Percentiles rank a stretch among this genome's conserved stretches.
phyloP scores from a whole-genome alignment of 2,113 vertebrate genomes.

The Oxyruncus cristatus region DNA sequence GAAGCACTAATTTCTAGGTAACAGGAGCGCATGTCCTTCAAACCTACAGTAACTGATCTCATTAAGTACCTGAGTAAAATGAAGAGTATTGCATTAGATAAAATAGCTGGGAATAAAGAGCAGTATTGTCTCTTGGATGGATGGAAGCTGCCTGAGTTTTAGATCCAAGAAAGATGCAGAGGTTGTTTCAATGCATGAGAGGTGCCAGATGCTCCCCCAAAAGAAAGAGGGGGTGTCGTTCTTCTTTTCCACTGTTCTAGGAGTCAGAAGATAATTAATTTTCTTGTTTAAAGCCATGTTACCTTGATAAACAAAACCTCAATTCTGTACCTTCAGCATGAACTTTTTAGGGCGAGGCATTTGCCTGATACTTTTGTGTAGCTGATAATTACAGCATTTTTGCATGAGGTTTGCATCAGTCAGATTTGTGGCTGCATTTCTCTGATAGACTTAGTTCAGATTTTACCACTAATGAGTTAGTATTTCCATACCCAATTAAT shows the following conservation, averaged over 20 bases:
- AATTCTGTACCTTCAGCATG: background rate
- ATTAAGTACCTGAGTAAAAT: slow-evolving; percentile 17
- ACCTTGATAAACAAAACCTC: background rate
- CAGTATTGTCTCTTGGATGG: background rate
- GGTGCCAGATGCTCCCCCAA: background rate
- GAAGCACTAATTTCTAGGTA: background rate
- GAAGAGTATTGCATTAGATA: background rate
- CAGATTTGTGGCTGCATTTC: background rate
- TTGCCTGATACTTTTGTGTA: background rate
- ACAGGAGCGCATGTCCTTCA: slow-evolving; percentile 13
- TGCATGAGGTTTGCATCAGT: background rate
- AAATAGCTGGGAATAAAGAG: background rate
- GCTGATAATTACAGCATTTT: background rate
- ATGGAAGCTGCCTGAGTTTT: background rate
- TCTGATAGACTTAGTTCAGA: background rate
- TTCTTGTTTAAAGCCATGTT: background rate
- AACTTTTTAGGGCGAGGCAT: background rate
- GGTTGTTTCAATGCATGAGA: background rate
- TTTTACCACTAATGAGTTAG: background rate
- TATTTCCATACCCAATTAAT: background rate
- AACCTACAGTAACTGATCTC: background rate
- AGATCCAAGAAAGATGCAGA: background rate
- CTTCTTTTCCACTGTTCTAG: background rate
- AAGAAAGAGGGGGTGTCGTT: background rate
- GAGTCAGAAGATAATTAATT: background rate